Evolutionary conservation across 2,888 invertebrate species (phyloP), one percentile per base, ranked within the genome.

Genomic region (Gerris lacustris): DNA sequence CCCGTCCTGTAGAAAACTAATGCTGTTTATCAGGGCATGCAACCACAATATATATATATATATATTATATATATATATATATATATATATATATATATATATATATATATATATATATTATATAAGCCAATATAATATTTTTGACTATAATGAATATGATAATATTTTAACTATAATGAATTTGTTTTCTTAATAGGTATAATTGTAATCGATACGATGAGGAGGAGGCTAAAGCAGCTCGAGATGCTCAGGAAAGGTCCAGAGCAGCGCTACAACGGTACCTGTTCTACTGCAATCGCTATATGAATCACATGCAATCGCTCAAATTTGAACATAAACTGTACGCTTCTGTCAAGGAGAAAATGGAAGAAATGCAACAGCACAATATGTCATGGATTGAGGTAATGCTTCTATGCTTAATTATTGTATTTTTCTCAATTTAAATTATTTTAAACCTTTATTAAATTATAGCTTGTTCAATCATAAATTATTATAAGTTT

Each of bases 381-480:
- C 95, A 96, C 81, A 96, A 95, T 80, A 97, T 98, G 96, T 96
- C 96, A 76, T 99, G 98, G 98, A 98, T 98, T 78, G 98, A 99
- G 87, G 91, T 90, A 77, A 31, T 31, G 31, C 31, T 31, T 31
- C 31, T 31, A 31, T 31, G 31, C 31, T 31, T 66, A 76, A 74
- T 44, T 43, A 66, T 18, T 63, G 44, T 62, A 44, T 17, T 45
- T 45, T 67, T 4, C 9, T 44, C 9, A 44, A 17, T n/a, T 68
- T 47, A 45, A 18, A 31, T 69, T 55, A 47, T 6, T 64, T 66
- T 68, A 4, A 31, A 31, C 31, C 31, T 31, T 2, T 31, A 31
- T 31, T 31, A 31, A 31, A 31, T 31, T 31, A 31, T 31, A 31
- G 31, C 31, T 31, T 31, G 31, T 31, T 31, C 31, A 31, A 31